phyloP scores from a whole-genome alignment of 2,888 invertebrate genomes.

The Andrena praecox region DNA sequence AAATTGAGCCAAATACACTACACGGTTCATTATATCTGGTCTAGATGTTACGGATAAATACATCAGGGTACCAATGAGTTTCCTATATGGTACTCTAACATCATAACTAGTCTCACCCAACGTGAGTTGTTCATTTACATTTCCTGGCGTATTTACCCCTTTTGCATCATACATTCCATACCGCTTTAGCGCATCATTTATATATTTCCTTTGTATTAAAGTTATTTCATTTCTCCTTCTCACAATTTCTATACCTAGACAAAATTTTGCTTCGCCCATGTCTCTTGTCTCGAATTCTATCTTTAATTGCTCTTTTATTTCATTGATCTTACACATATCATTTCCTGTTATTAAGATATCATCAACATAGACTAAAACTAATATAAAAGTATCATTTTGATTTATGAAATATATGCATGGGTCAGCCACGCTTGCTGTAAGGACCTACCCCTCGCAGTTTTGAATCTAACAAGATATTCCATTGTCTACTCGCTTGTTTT shows the following conservation, averaged over 20 bases:
- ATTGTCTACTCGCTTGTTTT: neutral
- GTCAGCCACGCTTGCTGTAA: neutral
- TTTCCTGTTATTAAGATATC: neutral
- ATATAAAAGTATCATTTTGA: neutral
- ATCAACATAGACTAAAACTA: neutral
- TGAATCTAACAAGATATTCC: neutral
- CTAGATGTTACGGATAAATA: neutral
- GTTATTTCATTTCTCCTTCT: neutral
- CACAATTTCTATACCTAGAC: neutral
- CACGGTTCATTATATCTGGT: neutral
- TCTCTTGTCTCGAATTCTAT: neutral
- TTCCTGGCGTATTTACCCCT: neutral
- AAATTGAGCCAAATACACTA: neutral
- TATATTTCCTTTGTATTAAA: neutral
- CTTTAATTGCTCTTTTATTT: neutral
- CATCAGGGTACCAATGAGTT: slow-evolving; percentile 1
- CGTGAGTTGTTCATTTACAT: neutral
- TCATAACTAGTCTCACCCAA: neutral
- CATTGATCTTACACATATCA: neutral
- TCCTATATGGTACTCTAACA: neutral
- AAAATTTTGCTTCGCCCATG: neutral
- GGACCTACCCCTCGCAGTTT: neutral
- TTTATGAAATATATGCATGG: neutral
- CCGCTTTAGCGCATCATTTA: neutral
- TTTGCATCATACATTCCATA: neutral